Evolutionary conservation across 2,888 invertebrate genomes (phyloP), one percentile per base, ranked within the genome.

Genomic region (Drepanosiphum platanoidis): DNA sequence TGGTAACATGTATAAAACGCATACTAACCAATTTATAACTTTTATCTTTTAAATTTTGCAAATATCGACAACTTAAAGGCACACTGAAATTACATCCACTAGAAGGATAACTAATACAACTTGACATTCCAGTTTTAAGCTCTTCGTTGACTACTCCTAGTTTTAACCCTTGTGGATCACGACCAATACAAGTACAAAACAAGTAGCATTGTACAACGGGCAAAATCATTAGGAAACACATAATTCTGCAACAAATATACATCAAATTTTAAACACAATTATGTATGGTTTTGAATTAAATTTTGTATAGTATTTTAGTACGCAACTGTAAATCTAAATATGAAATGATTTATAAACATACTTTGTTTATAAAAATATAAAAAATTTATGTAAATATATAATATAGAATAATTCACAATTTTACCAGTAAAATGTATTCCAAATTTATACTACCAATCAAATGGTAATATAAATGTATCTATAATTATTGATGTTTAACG

Each of bases 161-260:
- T 77, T 92, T 92, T 0, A 97, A 91, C 30, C 94, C 93, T 11
- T 91, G 91, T 0, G 96, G 96, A 89, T 96, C 95, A 89, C 95
- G 95, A n/a, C 96, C 96, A 88, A 96, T 95, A 34, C 97, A 94
- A 72, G 95, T 90, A 89, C 97, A 97, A 91, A 97, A 97, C 71
- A 97, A 90, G 46, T 96, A 91, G 88, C 95, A 96, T 91, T 97
- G 96, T 8, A 94, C 92, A 3, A 96, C 93, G 0, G 97, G 97
- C 77, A 97, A 91, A 13, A 95, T 93, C 87, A 96, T 93, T 88
- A 97, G 94, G 90, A 97, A 97, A 74, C 94, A 90, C 92, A 97
- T 93, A 64, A 96, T 92, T 1, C 95, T 95, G 89, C 30, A 90
- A 18, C 88, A 84, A 87, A 87, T 87, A 87, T 36, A 88, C 86